Base-by-base conservation (phyloP, 2,888 invertebrate species). In the Conops quadrifasciatus region DNA sequence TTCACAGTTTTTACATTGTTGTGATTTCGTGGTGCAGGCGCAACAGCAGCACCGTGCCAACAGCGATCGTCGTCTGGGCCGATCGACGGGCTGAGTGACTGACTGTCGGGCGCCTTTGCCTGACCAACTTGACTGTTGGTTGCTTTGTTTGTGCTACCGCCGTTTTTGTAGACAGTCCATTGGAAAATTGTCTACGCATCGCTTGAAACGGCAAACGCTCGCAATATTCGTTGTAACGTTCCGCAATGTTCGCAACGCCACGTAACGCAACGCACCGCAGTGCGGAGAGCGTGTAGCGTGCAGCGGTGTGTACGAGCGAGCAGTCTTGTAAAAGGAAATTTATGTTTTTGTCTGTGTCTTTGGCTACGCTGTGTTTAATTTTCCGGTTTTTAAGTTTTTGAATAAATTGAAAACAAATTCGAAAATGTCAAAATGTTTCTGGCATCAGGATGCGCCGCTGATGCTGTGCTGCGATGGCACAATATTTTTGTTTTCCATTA, bases 281-380 rank as follows among this genome's bases (percentile, higher is more conserved):
- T 45, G 62, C 28, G 45, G 19, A 71, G 59, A 5, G 43, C 47
- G 19, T 30, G 1, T 5, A 16, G 11, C 16, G 15, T 9, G 36
- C 4, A 9, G 9, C 5, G 9, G 36, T 9, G 36, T 36, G 36
- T 7, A 7, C 4, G 36, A 24, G 45, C 58, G 47, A 49, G 65
- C 13, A 72, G 60, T 76, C 74, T 74, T 73, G 71, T 72, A 76
- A 78, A 80, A 77, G 74, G 75, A 77, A 79, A 78, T 77, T 77
- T 73, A 74, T 81, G 80, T 72, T 73, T 77, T 73, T 53, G 30
- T 36, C 9, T 36, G n/a, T n/a, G n/a, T 21, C 53, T 73, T 78
- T 78, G 66, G 76, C 65, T 70, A 76, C 72, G 78, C 71, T 74
- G 71, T 73, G 72, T 69, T 72, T 64, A 72, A 72, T 72, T 70